These are phyloP conservation scores for Brachyptera risi DNA, from an alignment of 2,888 invertebrate genomes.

Conservation along the genomic window DNA sequence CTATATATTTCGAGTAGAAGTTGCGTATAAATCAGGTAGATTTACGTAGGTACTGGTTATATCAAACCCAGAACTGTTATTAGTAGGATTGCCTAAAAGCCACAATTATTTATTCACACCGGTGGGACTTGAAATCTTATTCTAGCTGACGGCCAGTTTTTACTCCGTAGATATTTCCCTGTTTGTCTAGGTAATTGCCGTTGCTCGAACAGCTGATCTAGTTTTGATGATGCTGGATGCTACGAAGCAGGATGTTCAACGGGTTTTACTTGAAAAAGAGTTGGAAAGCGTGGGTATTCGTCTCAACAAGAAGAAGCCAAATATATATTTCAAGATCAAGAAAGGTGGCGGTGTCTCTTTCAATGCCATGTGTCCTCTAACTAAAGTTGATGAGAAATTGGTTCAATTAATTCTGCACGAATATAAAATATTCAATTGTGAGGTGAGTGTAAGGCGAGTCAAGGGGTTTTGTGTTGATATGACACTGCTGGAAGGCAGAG, in stretches of 20 bases:
- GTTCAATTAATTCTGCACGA: constrained; percentile 98
- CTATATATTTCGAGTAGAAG: no score
- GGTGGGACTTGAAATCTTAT: no score
- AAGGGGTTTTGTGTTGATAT: no score
- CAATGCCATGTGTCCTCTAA: constrained; percentile 91
- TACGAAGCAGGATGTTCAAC: constrained; percentile 95
- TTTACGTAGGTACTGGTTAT: no score
- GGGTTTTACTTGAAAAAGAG: constrained; percentile 86
- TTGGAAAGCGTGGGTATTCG: constrained; percentile 97
- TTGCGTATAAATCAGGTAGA: no score
- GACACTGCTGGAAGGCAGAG: no score
- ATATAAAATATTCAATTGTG: constrained; percentile 96
- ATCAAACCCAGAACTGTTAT: no score
- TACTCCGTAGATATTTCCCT: no score
- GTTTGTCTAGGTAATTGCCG: constrained; percentile 78
- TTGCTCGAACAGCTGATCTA: constrained; percentile 95
- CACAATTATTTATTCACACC: no score
- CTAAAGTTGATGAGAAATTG: constrained; percentile 92
- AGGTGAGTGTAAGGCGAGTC: constrained; percentile 55
- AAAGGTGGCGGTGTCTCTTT: constrained; percentile 97
- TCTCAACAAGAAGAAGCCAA: constrained; percentile 91
- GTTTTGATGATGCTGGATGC: constrained; percentile 99
- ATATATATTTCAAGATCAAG: constrained; percentile 97
- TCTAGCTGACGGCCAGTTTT: no score
- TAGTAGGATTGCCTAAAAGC: no score